phyloP scores from a whole-genome alignment of 2,888 invertebrate genomes.

The Saturnia japonica region DNA sequence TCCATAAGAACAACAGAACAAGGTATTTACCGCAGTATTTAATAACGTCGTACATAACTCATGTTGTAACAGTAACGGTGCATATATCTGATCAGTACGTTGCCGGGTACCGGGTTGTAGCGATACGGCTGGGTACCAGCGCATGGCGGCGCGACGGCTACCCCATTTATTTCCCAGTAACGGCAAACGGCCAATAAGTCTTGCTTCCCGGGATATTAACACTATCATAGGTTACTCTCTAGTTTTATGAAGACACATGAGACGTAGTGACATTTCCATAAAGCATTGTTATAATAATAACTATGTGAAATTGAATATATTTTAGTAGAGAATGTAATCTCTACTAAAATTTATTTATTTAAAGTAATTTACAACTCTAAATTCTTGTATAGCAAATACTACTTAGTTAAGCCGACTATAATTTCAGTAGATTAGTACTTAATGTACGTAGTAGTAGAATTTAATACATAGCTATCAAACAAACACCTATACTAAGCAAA shows the following conservation, averaged over 20 bases:
- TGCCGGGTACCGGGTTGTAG: conserved; percentile 2
- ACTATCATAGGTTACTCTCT: conserved; percentile 80
- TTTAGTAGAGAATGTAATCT: conserved; percentile 27
- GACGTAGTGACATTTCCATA: conserved; percentile 67
- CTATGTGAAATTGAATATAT: conserved; percentile 31
- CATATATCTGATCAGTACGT: conserved; percentile 22
- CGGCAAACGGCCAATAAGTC: conserved; percentile 80
- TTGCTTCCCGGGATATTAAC: conserved; percentile 80
- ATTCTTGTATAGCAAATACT: too few species aligned
- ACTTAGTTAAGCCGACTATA: too few species aligned
- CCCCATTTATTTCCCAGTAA: conserved; percentile 73
- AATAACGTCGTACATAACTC: conserved; percentile 30
- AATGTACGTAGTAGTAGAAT: too few species aligned
- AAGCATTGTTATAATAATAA: conserved; percentile 46
- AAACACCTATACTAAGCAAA: too few species aligned
- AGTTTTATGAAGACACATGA: conserved; percentile 80
- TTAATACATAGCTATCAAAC: too few species aligned
- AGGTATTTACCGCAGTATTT: conserved; percentile 20
- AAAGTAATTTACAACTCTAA: neutral
- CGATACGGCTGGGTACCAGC: conserved; percentile 1
- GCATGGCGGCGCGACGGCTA: conserved; percentile 49
- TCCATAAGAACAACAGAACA: neutral
- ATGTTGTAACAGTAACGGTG: conserved; percentile 30
- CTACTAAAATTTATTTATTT: neutral
- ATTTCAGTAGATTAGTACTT: too few species aligned